Conservation (phyloP, 2,888 invertebrate species). For the Ectemnius lituratus region DNA sequence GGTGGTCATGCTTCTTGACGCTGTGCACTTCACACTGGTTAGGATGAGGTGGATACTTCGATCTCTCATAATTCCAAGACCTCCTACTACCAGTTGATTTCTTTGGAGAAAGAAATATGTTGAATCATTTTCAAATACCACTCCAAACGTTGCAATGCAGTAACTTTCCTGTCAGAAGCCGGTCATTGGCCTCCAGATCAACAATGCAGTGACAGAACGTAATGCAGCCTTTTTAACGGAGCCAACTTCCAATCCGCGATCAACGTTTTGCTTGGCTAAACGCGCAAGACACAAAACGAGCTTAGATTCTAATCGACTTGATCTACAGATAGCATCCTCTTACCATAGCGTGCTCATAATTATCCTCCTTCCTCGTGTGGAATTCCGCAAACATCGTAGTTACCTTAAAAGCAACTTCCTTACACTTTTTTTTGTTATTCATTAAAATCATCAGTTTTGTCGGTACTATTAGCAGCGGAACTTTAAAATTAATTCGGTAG, state of each 20-base stretch:
- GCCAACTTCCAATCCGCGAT: slow-evolving; percentile 5
- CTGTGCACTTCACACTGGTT: slow-evolving; percentile 17
- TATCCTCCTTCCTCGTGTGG: slow-evolving; percentile 1
- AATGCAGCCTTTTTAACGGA: neutral
- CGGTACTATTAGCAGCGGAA: neutral
- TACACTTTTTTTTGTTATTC: too few species aligned
- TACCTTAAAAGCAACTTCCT: neutral
- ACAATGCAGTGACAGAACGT: slow-evolving; percentile 1
- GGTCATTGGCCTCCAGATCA: neutral
- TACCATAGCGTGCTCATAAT: neutral
- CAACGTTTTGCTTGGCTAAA: slow-evolving; percentile 6
- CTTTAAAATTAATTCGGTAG: slow-evolving; percentile 2
- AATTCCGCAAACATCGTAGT: neutral
- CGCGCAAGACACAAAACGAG: neutral
- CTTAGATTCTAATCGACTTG: neutral
- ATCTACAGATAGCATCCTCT: neutral
- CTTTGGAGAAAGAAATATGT: neutral
- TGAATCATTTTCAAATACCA: neutral
- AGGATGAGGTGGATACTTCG: too few species aligned
- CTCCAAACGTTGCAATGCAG: neutral
- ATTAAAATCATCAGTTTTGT: too few species aligned
- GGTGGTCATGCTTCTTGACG: slow-evolving; percentile 64
- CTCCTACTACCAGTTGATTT: too few species aligned
- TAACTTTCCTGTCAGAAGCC: neutral
- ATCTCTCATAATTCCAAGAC: too few species aligned